Evolutionary conservation across 2,797 vertebrate genomes (phyloP), one percentile per base, ranked within the genome.

Genomic region (Eurystomus glaucurus): DNA sequence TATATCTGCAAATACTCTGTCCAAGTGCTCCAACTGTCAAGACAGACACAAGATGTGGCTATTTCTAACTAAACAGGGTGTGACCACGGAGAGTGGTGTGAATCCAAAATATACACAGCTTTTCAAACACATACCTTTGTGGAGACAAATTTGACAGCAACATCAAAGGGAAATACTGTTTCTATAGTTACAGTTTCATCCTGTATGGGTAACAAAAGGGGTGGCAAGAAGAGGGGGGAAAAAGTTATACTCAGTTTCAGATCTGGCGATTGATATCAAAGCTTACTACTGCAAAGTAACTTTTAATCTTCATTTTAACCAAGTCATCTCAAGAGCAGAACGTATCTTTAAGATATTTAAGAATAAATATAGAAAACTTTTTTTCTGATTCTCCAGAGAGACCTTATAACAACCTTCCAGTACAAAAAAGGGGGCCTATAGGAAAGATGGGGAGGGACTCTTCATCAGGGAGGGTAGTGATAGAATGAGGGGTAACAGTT

Each of bases 141-240:
- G 48, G 99, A 99, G 64, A 99, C 98, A 97, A 99, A 99, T 96
- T 99, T 99, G 83, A 98, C 98, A 1, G 99, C 98, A 69, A 99
- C 99, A 28, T 99, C 99, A 93, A 99, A 99, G 11, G 99, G 99
- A 95, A 99, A 98, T 41, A 99, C 98, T 0, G 99, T 99, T 96
- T 99, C 99, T 96, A 99, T 98, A 31, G 98, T 98, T 48, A 99
- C 98, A 4, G 98, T 99, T 98, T 99, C 99, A 98, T 99, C 99
- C 99, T 99, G 97, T 11, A 86, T 3, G 83, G 57, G 52, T 39
- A 78, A 86, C 0, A 0, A 84, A 65, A 65, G 6, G 3, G 8
- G 21, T 39, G 23, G 31, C 29, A 72, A 74, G 16, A 85, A 74
- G 12, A 55, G 9, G 19, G 9, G 6, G 6, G 11, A 39, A 77